Evolutionary conservation across 2,888 invertebrate genomes (phyloP), one percentile per base, ranked within the genome.

Genomic region (Ophion ventricosus): DNA sequence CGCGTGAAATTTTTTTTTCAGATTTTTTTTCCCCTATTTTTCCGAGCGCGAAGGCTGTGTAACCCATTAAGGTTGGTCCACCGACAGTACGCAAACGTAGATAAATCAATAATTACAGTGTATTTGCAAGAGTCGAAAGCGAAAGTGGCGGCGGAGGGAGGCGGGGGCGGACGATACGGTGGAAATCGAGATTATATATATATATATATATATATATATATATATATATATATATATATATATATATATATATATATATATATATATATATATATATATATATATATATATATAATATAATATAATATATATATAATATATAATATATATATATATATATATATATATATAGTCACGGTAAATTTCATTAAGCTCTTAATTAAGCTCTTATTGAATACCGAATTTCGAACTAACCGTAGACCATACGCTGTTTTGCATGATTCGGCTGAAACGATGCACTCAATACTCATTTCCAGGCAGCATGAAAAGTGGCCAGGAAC

Each of bases 361-460:
- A 84, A 84, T 84, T 87, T 85, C 83, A 84, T 85, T 85, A 81
- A 86, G 85, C 82, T 85, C 84, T 83, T 82, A 86, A 87, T 87
- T 86, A 85, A 86, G 80, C 82, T 84, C 77, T 86, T 86, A 86
- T 86, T 85, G 85, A 79, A 87, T 85, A 79, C 63, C 73, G 80
- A 84, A 80, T 87, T 86, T 83, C 61, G 69, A 85, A 84, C 82
- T 85, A 81, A 77, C 80, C 61, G 61, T 14, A 67, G 72, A 54
- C 57, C 49, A 57, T 79, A 49, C 69, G 69, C 83, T 77, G 69
- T 69, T 82, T 82, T 59, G 59, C 77, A 81, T 81, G 75, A 84
- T 83, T 78, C 54, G 69, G 25, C 61, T 49, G 70, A 78, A 81
- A 74, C 72, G 57, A 81, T 69, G 49, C 69, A 59, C 64, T 72